Evolutionary conservation across 2,888 invertebrate species (phyloP), one percentile per base, ranked within the genome.

Genomic region (Leptopilina syphax): DNA sequence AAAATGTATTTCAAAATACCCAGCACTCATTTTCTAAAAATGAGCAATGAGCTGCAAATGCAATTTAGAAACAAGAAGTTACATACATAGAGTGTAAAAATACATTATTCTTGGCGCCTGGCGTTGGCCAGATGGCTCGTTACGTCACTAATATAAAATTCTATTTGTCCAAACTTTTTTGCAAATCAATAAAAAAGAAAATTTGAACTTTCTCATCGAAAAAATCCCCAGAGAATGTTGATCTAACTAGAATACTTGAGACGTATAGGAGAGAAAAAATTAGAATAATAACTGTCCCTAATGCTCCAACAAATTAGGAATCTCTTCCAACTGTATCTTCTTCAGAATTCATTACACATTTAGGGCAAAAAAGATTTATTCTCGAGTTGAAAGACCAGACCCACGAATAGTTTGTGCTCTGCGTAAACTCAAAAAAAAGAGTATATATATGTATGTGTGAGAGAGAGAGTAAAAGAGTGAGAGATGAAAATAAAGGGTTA

Each of bases 51-150:
- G 34, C 34, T 34, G 34, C 54, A 34, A 57, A 34, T 44, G 63
- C 18, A 18, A 10, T 57, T 73, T 34, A n/a, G 73, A 73, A 27
- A 24, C 68, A 57, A 13, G 9, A 73, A 34, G 54, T 73, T 34
- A 54, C 54, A 73, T 13, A 13, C 57, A 70, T 47, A 41, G 54
- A 67, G 57, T 78, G 18, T 27, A 57, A 44, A 57, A 54, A 44
- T 44, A 44, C 6, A 67, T 54, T 77, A 77, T 77, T 77, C 50
- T 27, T 66, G 77, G 77, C 80, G 79, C 80, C 80, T 79, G 79
- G 77, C 65, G 50, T 44, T 63, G 50, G 50, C 80, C 82, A 82
- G 82, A 80, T 82, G 82, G 77, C 47, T 65, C 57, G 65, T 78
- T 67, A 66, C 77, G 68, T 78, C 77, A 78, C 41, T 57, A 50